Evolutionary conservation across 2,888 invertebrate species (phyloP), one percentile per base, ranked within the genome.

Genomic region (Acleris cristana): DNA sequence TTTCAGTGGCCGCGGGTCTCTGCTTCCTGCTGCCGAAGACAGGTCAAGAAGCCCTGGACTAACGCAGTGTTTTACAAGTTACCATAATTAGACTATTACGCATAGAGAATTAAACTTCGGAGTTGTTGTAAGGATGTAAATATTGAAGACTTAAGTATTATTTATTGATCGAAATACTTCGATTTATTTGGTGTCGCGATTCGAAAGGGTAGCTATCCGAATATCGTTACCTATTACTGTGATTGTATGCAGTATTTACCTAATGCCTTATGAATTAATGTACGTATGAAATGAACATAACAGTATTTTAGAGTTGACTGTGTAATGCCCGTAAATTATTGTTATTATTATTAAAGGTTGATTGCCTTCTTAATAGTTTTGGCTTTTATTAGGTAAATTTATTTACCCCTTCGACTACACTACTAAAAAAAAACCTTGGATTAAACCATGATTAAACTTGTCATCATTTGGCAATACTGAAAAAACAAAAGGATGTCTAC

Each of bases 1-100:
- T 94, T 94, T 45, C 91, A 96, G 96, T 94, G 78, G 95, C 96
- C 89, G 96, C 95, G 70, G 84, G 96, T 71, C 92, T 96, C 73
- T 96, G 96, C 86, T 94, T 96, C 88, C 90, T 96, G 83, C 92
- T 96, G 83, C 96, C 96, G 78, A 95, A 94, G 87, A 96, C 96
- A 70, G 96, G 96, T 74, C 94, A 95, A 81, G 95, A 95, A 79
- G 95, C 96, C 51, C 86, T 96, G 83, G 95, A 95, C 83, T 95
- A 93, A 85, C 14, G 40, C 72, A 79, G 76, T 78, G 79, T 75
- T 78, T 73, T 75, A 70, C 70, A 80, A 80, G 78, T 72, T 89
- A 89, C 86, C 86, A 85, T 77, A 88, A 87, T 83, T 87, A 88
- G 86, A 86, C 81, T 85, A 80, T 82, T 68, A 70, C 65, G 73